phyloP scores from a whole-genome alignment of 2,797 vertebrate genomes.

The Choloepus didactylus region DNA sequence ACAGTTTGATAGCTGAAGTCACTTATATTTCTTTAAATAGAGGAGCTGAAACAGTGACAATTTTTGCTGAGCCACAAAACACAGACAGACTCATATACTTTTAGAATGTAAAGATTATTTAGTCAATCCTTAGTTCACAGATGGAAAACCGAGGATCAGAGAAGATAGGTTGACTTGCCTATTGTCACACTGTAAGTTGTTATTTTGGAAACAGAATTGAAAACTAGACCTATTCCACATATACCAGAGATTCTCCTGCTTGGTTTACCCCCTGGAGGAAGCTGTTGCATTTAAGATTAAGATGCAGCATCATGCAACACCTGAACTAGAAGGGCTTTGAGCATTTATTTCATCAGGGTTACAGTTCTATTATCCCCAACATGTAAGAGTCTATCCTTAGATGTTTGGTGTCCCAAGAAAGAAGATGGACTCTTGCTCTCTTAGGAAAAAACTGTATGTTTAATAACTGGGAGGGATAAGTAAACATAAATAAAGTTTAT shows the following conservation, averaged over 20 bases:
- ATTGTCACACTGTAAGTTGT: not conserved
- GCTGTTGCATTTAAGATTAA: not conserved
- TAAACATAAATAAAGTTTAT: not conserved
- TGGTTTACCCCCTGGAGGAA: not conserved
- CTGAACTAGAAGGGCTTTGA: not conserved
- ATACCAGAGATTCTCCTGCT: not conserved
- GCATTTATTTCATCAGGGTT: not conserved
- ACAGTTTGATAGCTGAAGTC: conserved; percentile 29
- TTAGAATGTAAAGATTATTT: conserved; percentile 8
- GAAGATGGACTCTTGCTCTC: not conserved
- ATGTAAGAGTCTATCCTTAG: not conserved
- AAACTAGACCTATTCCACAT: not conserved
- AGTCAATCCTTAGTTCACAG: not conserved
- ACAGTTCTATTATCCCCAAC: not conserved
- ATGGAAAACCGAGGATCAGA: not conserved
- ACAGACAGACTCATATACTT: not conserved
- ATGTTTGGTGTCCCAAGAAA: not conserved
- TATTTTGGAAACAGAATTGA: not conserved
- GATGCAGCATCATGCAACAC: not conserved
- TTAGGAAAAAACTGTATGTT: not conserved
- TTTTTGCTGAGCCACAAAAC: not conserved
- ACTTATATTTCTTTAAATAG: conserved; percentile 51
- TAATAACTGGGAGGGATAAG: not conserved
- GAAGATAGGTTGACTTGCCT: not conserved
- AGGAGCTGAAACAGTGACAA: not conserved